These are phyloP conservation scores for Larimichthys polyactis DNA, from an alignment of 2,113 vertebrate genomes.

Conservation along the genomic window DNA sequence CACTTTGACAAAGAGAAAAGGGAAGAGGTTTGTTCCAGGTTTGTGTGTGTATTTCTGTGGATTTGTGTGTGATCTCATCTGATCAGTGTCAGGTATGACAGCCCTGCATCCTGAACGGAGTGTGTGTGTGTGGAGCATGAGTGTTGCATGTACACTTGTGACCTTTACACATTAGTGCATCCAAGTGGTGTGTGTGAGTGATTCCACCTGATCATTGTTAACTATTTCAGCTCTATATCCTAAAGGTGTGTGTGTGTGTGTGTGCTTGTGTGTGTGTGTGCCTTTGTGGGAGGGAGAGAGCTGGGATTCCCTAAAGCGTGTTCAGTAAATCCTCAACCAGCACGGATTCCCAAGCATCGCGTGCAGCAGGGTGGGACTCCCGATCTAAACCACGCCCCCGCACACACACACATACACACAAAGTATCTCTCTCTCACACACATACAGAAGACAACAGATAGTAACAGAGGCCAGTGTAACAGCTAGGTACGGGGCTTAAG, in stretches of 20 bases:
- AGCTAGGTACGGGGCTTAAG: slow-evolving; percentile 47
- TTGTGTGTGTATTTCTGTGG: not conserved
- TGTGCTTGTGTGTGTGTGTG: slow-evolving; percentile 23
- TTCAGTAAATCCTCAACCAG: slow-evolving; percentile 76
- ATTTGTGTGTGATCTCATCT: slow-evolving; percentile 44
- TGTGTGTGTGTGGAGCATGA: slow-evolving; percentile 8
- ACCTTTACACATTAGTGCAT: slow-evolving; percentile 34
- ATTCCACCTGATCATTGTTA: slow-evolving; percentile 65
- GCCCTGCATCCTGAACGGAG: slow-evolving; percentile 25
- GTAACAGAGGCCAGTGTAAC: slow-evolving; percentile 23
- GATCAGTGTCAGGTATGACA: slow-evolving; percentile 61
- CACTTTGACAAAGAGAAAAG: not conserved
- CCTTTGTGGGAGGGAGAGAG: slow-evolving; percentile 1
- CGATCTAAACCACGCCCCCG: slow-evolving; percentile 46
- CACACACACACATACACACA: slow-evolving; percentile 17
- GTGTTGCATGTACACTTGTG: slow-evolving; percentile 11
- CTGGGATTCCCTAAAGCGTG: slow-evolving; percentile 79
- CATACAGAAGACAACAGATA: slow-evolving; percentile 23
- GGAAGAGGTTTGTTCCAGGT: not conserved
- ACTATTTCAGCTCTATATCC: slow-evolving; percentile 54
- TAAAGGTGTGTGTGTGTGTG: slow-evolving; percentile 31
- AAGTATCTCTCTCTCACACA: slow-evolving; percentile 1
- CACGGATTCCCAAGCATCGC: slow-evolving; percentile 71
- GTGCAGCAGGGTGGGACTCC: slow-evolving; percentile 72
- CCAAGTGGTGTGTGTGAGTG: slow-evolving; percentile 21